Base-by-base conservation (phyloP, 2,797 vertebrate species). In the Acropternis orthonyx region DNA sequence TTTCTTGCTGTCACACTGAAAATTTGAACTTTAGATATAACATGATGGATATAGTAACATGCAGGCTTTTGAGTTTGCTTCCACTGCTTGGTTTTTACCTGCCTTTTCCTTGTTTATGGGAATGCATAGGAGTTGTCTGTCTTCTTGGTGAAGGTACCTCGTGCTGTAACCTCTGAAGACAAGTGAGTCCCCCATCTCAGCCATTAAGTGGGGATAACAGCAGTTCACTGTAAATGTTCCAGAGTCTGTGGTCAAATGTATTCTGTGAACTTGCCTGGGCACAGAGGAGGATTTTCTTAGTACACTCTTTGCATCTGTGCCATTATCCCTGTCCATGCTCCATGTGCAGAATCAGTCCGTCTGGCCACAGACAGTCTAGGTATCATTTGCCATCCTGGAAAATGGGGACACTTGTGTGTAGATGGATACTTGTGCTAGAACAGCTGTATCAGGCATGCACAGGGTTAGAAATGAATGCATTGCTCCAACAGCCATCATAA, bases 401-500 rank as follows among this genome's bases (percentile, higher is more conserved):
- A 4, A 1, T 61, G 43, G 32, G 36, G 30, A 13, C 3, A 15
- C 9, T 61, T 44, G 17, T 23, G 2, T 65, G 9, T 28, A 32
- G 22, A 9, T 65, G 46, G 46, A 8, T 67, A 54, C 23, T 44
- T 23, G 14, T 68, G 58, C 55, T 59, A 19, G 10, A 62, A 16
- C 18, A 36, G 17, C 44, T 41, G 22, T 20, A 1, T 89, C 62
- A 58, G 22, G 36, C 19, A 14, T 28, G 14, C 27, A 2, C 2
- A 36, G 43, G 19, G 26, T 46, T 73, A 55, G 62, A 56, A 63
- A 54, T 11, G 1, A 69, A 78, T n/a, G 23, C 18, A 2, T 55
- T 65, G 46, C n/a, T 69, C 43, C n/a, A 49, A 0, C 32, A 61
- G 43, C 30, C 0, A 0, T 39, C 20, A 5, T 6, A 46, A 52